Evolutionary conservation across 2,888 invertebrate genomes (phyloP).

Genomic region (Ophonus ardosiacus): DNA sequence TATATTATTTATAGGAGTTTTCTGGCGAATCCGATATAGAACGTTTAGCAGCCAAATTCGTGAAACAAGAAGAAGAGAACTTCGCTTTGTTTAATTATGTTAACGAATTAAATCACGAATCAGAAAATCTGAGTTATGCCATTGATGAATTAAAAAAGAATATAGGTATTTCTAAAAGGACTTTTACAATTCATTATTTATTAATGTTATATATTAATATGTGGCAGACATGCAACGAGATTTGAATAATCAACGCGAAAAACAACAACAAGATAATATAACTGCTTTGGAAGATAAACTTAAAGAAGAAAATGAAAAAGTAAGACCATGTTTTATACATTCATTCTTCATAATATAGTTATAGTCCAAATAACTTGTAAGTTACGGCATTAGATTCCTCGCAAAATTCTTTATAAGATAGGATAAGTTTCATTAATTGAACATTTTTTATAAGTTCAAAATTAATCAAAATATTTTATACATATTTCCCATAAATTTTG

Average conservation of each 20-base stretch:
- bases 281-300: conserved; percentile 78
- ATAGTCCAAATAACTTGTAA: no score
- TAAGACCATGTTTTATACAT: conserved; percentile 62
- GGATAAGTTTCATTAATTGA: no score
- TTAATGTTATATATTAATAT: no score
- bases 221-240: conserved; percentile 79
- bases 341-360: no score
- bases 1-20: conserved; percentile 75
- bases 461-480: no score
- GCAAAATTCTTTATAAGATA: no score
- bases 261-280: conserved; percentile 80
- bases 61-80: conserved; percentile 93
- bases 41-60: conserved; percentile 84
- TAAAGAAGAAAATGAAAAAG: conserved; percentile 76
- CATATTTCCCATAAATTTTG: no score
- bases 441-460: no score
- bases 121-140: conserved; percentile 85
- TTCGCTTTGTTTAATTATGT: conserved; percentile 95
- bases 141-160: conserved; percentile 81
- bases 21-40: conserved; percentile 82
- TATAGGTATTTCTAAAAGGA: conserved; percentile 77
- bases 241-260: conserved; percentile 78
- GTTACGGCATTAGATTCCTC: no score
- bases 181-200: background rate
- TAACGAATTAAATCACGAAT: conserved; percentile 91